Evolutionary conservation across 2,888 invertebrate genomes (phyloP).

Genomic region (Mongoloraphidia duomilia): DNA sequence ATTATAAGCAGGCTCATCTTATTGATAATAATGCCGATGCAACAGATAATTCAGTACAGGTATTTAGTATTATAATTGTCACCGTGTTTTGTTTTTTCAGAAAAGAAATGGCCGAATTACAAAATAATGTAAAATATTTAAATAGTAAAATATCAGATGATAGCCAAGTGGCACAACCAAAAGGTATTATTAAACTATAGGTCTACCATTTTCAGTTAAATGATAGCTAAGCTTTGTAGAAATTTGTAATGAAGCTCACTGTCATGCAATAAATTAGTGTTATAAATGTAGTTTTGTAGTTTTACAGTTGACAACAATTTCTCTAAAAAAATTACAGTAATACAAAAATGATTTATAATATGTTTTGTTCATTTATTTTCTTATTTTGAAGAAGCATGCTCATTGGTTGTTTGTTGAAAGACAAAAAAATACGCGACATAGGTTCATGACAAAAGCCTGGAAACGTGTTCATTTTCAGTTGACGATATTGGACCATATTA

Average conservation of each 20-base stretch:
- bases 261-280: too few relatives aligned
- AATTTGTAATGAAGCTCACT: background rate
- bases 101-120: slow-evolving; percentile 67
- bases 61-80: slow-evolving; percentile 17
- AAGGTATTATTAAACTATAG: background rate
- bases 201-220: background rate
- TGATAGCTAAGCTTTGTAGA: background rate
- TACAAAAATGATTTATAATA: too few relatives aligned
- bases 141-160: slow-evolving; percentile 22
- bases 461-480: too few relatives aligned
- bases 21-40: slow-evolving; percentile 1
- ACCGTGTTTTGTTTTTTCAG: slow-evolving; percentile 39
- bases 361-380: too few relatives aligned
- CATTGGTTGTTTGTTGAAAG: too few relatives aligned
- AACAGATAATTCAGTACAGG: slow-evolving; percentile 16
- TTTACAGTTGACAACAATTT: too few relatives aligned
- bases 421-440: too few relatives aligned
- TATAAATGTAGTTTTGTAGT: too few relatives aligned
- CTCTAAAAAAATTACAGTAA: too few relatives aligned
- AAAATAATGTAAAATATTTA: slow-evolving; percentile 61
- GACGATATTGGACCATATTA: too few relatives aligned
- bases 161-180: background rate
- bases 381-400: too few relatives aligned
- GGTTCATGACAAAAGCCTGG: too few relatives aligned
- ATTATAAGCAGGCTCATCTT: slow-evolving; percentile 36